Base-by-base conservation (phyloP, 2,888 invertebrate genomes). In the Scaptodrosophila latifasciaeformis region DNA sequence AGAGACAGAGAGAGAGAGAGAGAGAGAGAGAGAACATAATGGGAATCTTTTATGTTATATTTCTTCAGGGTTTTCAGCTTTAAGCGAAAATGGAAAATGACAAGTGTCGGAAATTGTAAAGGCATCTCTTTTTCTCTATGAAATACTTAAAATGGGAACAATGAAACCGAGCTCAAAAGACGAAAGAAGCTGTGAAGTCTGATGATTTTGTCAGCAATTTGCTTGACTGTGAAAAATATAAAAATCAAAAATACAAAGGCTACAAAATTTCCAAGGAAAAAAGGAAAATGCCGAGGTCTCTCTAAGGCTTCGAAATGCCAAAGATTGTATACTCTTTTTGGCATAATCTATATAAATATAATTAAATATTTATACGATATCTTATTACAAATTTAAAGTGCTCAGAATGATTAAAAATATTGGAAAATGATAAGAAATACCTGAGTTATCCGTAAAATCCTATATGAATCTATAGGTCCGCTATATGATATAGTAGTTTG, bases 71-170 rank as follows among this genome's bases (percentile, higher is more conserved):
- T 7, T 24, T 24, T 24, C 24, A 10, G 17, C 37, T 37, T 37
- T 15, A 37, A 37, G 37, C 37, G 12, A 48, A 49, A 62, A 70
- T 62, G 70, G 67, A 72, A 72, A 76, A 70, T 70, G 61, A 79
- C 62, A 79, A 75, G 48, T 48, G 58, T 47, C 48, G 56, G 61
- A 64, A 75, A 74, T 63, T 71, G 69, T 64, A 68, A 70, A 67
- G 75, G 59, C 65, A 74, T 65, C n/a, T n/a, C n/a, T n/a, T n/a
- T n/a, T 17, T 30, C 9, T 70, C 59, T 50, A 74, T 78, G 56
- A 65, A 72, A 75, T 72, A 67, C 71, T 67, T 44, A 62, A 59
- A 67, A 40, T 21, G 5, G 15, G 24, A n/a, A 44, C 27, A 44
- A 13, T 3, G 10, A 10, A 15, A 12, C 13, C 12, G 10, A 30